Conservation (phyloP, 2,888 invertebrate species). For the Synergus umbraculus region DNA sequence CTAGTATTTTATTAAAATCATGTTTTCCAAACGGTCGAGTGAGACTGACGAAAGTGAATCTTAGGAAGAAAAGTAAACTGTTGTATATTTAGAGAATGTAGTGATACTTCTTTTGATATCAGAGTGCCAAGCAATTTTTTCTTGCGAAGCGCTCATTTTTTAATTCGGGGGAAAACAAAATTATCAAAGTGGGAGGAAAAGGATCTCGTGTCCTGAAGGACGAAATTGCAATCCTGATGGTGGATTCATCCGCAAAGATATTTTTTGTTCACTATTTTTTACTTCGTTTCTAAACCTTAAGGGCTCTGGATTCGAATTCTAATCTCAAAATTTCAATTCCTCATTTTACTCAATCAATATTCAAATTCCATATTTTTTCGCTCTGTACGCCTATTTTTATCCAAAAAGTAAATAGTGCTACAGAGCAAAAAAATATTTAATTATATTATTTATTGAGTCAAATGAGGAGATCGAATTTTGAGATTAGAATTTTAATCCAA, state of each 20-base stretch:
- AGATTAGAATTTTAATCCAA: background rate
- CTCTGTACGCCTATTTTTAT: too few relatives aligned
- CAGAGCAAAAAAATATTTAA: too few relatives aligned
- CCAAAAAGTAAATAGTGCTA: too few relatives aligned
- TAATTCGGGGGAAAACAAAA: background rate
- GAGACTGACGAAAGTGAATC: conserved; percentile 20
- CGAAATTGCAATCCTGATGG: conserved; percentile 40
- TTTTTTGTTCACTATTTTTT: background rate
- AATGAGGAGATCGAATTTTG: background rate
- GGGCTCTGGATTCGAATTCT: too few relatives aligned
- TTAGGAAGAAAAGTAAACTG: background rate
- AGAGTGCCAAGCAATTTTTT: conserved; percentile 21
- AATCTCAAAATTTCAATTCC: too few relatives aligned
- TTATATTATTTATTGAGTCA: too few relatives aligned
- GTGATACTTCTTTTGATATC: conserved; percentile 1
- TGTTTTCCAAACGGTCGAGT: conserved; percentile 24
- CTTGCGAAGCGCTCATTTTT: conserved; percentile 10
- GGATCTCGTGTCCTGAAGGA: background rate
- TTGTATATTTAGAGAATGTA: background rate
- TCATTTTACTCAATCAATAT: too few relatives aligned
- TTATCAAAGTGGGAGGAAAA: background rate
- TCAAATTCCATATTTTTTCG: too few relatives aligned
- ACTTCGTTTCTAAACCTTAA: too few relatives aligned
- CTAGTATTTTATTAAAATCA: background rate
- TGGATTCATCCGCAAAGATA: conserved; percentile 26